Evolutionary conservation across 2,888 invertebrate genomes (phyloP).

Genomic region (Ormyrus labotus): DNA sequence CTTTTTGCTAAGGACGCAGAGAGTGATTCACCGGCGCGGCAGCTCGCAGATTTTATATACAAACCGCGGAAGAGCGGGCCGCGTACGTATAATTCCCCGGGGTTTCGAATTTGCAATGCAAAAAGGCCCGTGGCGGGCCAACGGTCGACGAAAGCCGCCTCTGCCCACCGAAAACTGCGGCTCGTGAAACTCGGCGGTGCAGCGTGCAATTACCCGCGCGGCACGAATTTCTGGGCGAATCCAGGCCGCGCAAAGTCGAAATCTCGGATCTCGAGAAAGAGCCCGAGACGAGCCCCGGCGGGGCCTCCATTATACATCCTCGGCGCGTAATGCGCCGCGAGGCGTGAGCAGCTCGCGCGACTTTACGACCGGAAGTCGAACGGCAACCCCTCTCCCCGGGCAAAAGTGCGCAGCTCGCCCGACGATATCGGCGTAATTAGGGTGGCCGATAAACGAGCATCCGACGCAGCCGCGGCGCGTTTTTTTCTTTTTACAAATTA

Average conservation of each 20-base stretch:
- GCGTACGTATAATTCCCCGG: too few species aligned
- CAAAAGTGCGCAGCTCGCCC: slow-evolving; percentile 14
- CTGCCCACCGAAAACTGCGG: slow-evolving; percentile 1
- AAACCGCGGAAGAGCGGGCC: too few species aligned
- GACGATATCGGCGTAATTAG: slow-evolving; percentile 23
- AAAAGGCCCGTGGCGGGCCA: neutral
- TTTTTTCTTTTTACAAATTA: neutral
- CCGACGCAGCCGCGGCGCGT: neutral
- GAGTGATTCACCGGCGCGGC: too few species aligned
- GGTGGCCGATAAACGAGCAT: neutral
- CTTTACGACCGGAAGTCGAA: slow-evolving; percentile 51
- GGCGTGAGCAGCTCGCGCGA: neutral
- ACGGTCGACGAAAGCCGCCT: slow-evolving; percentile 1
- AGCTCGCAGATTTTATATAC: too few species aligned
- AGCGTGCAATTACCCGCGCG: slow-evolving; percentile 4
- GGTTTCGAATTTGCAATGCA: too few species aligned
- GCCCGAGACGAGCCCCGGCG: slow-evolving; percentile 10
- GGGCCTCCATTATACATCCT: neutral
- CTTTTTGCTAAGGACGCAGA: too few species aligned
- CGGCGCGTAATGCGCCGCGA: neutral
- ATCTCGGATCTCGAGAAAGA: neutral
- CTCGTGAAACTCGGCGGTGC: neutral
- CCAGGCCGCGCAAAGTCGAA: neutral
- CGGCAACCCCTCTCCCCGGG: neutral
- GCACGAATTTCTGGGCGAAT: neutral